Conservation (phyloP, 2,888 invertebrate genomes). For the Pelosia muscerda region DNA sequence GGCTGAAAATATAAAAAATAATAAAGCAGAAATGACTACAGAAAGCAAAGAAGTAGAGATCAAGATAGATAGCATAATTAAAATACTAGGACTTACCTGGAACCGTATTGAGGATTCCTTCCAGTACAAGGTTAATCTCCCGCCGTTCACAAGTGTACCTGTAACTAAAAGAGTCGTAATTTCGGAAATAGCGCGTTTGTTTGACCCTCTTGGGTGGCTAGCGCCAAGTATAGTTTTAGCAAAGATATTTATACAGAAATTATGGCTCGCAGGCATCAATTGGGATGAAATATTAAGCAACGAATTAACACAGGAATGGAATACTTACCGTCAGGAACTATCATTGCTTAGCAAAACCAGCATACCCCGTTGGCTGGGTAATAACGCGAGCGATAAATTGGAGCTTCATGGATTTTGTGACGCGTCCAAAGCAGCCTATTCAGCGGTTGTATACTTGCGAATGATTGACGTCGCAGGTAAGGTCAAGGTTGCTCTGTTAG, state of each 20-base stretch:
- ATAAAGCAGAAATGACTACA: no score
- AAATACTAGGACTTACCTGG: slow-evolving; percentile 14
- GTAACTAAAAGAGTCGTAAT: no score
- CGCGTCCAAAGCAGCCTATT: slow-evolving; percentile 36
- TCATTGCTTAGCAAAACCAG: slow-evolving; percentile 13
- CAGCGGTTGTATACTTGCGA: slow-evolving; percentile 19
- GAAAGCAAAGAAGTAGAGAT: slow-evolving; percentile 9
- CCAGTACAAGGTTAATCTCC: slow-evolving; percentile 28
- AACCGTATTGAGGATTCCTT: slow-evolving; percentile 21
- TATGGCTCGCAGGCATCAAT: neutral
- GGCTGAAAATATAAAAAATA: no score
- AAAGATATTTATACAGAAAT: slow-evolving; percentile 1
- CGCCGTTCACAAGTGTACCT: no score
- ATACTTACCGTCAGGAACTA: slow-evolving; percentile 27
- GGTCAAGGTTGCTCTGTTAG: slow-evolving; percentile 6
- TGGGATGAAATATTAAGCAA: slow-evolving; percentile 2
- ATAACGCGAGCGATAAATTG: slow-evolving; percentile 4
- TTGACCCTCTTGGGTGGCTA: slow-evolving; percentile 12
- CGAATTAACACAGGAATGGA: slow-evolving; percentile 31
- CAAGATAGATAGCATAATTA: slow-evolving; percentile 8
- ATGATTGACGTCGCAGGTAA: neutral
- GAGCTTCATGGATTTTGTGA: slow-evolving; percentile 49
- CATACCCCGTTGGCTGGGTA: slow-evolving; percentile 35
- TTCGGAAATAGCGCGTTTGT: neutral
- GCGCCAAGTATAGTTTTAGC: neutral